These are phyloP conservation scores for Drosophila percnosoma DNA, from an alignment of 2,888 invertebrate species.

Conservation along the genomic window DNA sequence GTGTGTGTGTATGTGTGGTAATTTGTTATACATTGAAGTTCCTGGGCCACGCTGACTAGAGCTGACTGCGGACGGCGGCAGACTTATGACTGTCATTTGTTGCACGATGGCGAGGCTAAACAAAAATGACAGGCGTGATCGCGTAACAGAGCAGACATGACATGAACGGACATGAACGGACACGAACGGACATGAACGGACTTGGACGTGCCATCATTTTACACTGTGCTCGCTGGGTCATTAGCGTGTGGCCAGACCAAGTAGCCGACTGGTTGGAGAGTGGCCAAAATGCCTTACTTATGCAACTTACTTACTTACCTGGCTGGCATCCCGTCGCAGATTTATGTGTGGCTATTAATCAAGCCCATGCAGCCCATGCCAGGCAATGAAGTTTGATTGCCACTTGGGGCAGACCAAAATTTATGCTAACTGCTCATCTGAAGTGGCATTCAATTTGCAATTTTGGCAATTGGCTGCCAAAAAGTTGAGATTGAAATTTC, in stretches of 20 bases:
- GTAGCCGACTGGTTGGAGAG: slow-evolving; percentile 49
- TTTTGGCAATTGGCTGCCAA: slow-evolving; percentile 72
- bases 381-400: slow-evolving; percentile 59
- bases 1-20: slow-evolving; percentile 44
- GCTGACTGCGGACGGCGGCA: slow-evolving; percentile 17
- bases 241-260: slow-evolving; percentile 61
- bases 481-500: slow-evolving; percentile 68
- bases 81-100: slow-evolving; percentile 74
- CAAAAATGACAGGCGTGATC: slow-evolving; percentile 58
- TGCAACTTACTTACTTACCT: slow-evolving; percentile 79
- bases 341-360: slow-evolving; percentile 71
- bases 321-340: slow-evolving; percentile 38
- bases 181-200: slow-evolving; percentile 26
- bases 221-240: slow-evolving; percentile 46
- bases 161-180: slow-evolving; percentile 2
- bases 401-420: slow-evolving; percentile 49
- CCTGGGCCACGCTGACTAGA: not conserved
- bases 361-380: slow-evolving; percentile 43
- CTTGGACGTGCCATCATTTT: not conserved
- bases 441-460: slow-evolving; percentile 73
- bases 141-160: slow-evolving; percentile 32
- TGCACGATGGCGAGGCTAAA: slow-evolving; percentile 28
- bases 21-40: slow-evolving; percentile 48
- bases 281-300: slow-evolving; percentile 46
- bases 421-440: slow-evolving; percentile 63